phyloP scores from a whole-genome alignment of 2,888 invertebrate species.

The Notodonta dromedarius region DNA sequence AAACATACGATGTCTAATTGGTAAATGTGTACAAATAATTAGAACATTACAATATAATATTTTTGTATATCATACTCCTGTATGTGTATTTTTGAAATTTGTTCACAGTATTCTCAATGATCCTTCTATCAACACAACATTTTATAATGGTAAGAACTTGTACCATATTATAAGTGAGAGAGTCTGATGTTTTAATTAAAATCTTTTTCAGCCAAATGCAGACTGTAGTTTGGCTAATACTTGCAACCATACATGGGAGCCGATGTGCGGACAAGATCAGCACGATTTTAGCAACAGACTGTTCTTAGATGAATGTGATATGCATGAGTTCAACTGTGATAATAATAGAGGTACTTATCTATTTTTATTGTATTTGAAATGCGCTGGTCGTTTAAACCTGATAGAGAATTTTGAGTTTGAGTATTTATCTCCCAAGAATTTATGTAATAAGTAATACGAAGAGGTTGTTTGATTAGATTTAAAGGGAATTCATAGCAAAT shows the following conservation, averaged over 20 bases:
- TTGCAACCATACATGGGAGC: slow-evolving; percentile 62
- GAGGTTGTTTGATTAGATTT: slow-evolving; percentile 7
- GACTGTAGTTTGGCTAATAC: slow-evolving; percentile 49
- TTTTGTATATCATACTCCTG: neutral
- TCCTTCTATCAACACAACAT: slow-evolving; percentile 21
- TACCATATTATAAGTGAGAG: neutral
- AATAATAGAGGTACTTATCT: slow-evolving; percentile 46
- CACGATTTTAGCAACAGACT: slow-evolving; percentile 27
- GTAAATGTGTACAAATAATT: neutral
- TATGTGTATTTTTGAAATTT: neutral
- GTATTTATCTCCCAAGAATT: too few species aligned
- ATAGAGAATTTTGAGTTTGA: too few species aligned
- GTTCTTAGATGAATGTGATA: slow-evolving; percentile 66
- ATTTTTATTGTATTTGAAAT: neutral
- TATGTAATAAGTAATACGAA: too few species aligned
- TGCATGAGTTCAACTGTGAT: slow-evolving; percentile 67
- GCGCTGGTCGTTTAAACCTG: too few species aligned
- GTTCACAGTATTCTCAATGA: slow-evolving; percentile 23
- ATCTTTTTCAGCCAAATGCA: slow-evolving; percentile 47
- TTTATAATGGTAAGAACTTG: slow-evolving; percentile 20
- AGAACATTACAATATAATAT: neutral
- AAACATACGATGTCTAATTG: neutral
- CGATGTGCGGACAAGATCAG: slow-evolving; percentile 53
- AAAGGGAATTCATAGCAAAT: neutral
- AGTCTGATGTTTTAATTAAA: neutral